Evolutionary conservation across 1,140 invertebrate genomes (phyloP).

Genomic region (Alviniconcha marisindica): DNA sequence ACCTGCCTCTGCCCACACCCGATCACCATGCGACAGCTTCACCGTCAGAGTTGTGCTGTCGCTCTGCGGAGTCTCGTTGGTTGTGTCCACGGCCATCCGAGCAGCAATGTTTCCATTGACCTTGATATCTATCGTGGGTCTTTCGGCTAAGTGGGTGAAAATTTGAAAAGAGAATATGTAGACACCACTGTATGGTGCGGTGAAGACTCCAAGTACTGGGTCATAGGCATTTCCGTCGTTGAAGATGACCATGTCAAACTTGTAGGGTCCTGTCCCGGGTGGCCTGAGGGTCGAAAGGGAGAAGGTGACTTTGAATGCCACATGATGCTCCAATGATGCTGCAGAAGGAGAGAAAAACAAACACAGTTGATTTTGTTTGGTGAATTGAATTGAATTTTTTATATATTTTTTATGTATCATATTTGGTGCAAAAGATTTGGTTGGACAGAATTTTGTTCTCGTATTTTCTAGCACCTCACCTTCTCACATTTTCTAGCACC

Average conservation of each 20-base stretch:
- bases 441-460: too few relatives aligned
- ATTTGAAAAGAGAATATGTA: slow-evolving; percentile 29
- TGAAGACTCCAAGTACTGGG: slow-evolving; percentile 16
- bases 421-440: too few relatives aligned
- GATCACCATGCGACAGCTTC: neutral
- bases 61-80: neutral
- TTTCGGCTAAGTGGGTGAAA: neutral
- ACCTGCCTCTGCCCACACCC: neutral
- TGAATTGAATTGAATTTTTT: too few relatives aligned
- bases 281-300: neutral
- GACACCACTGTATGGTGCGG: slow-evolving; percentile 12
- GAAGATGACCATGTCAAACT: slow-evolving; percentile 27
- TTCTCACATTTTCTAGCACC: too few relatives aligned
- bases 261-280: neutral
- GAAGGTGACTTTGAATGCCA: neutral
- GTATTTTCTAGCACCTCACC: too few relatives aligned
- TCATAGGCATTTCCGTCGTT: slow-evolving; percentile 41
- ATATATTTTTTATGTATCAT: too few relatives aligned
- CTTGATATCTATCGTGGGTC: neutral
- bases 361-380: too few relatives aligned
- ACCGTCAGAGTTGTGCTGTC: neutral
- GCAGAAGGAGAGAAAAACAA: neutral
- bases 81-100: slow-evolving; percentile 1
- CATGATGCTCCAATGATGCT: neutral
- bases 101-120: neutral